A percentile compares a stretch with the other conserved stretches of the same genome.
Evolutionary conservation across 2,888 invertebrate genomes (phyloP).

Genomic region (Mimumesa dahlbomi): DNA sequence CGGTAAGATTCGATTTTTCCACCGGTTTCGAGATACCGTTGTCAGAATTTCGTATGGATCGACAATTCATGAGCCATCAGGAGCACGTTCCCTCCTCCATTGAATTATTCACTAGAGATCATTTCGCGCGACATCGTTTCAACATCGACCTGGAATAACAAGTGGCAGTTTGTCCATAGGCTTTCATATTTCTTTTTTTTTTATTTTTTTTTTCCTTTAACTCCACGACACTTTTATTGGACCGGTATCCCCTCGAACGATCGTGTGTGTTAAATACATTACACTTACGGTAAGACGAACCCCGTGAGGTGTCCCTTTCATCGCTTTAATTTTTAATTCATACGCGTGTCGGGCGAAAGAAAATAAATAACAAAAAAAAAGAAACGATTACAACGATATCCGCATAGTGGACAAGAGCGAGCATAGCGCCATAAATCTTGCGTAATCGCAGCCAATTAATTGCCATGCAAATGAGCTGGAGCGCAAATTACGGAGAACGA

Average conservation of each 20-base stretch:
- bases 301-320: not conserved
- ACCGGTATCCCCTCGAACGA: not conserved
- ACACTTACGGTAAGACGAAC: not conserved
- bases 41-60: not conserved
- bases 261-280: not conserved
- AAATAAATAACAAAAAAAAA: not conserved
- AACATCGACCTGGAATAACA: not conserved
- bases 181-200: too few relatives aligned
- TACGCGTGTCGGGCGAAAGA: too few relatives aligned
- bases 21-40: too few relatives aligned
- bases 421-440: conserved; percentile 52
- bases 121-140: conserved; percentile 9
- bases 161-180: not conserved
- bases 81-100: not conserved
- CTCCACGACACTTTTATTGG: not conserved
- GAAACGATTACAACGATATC: conserved; percentile 2
- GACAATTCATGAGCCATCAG: conserved; percentile 8
- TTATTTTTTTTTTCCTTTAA: too few relatives aligned
- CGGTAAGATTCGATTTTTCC: too few relatives aligned
- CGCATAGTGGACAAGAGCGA: conserved; percentile 19
- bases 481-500: conserved; percentile 52
- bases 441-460: conserved; percentile 62
- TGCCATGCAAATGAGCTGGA: conserved; percentile 63
- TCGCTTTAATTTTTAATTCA: conserved; percentile 33
- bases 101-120: conserved; percentile 7